Base-by-base conservation (phyloP, 2,888 invertebrate genomes). In the Brachyopa scutellaris region DNA sequence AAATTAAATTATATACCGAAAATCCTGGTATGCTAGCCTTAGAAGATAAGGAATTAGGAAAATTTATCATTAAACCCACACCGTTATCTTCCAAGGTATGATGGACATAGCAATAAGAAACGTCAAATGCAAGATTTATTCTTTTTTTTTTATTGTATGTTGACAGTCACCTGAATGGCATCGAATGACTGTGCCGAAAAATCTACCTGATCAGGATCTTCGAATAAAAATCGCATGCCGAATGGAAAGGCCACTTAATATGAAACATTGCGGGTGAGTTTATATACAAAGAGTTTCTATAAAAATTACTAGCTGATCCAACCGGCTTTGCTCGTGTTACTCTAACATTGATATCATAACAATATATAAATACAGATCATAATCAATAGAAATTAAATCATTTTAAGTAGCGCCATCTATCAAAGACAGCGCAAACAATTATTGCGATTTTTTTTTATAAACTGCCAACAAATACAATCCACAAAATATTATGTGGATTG, bases 241-340 rank as follows among this genome's bases (percentile, higher is more conserved):
- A 84, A 98, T 99, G 95, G 99, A 99, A 89, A 99, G 99, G 89
- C 99, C 99, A 8, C 93, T 98, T 84, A 99, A 99, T 90, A 97
- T 99, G 97, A 99, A 99, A 89, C 99, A 99, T 90, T 99, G 99
- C 90, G 98, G 98, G 93, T 95, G 91, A 91, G 93, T n/a, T n/a
- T n/a, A n/a, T n/a, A n/a, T n/a, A n/a, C n/a, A n/a, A n/a, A n/a
- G n/a, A n/a, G n/a, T n/a, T n/a, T n/a, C n/a, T n/a, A n/a, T n/a
- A n/a, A n/a, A n/a, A n/a, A n/a, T n/a, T n/a, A n/a, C n/a, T n/a
- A n/a, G n/a, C n/a, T n/a, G n/a, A n/a, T n/a, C n/a, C n/a, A n/a
- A n/a, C n/a, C n/a, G n/a, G n/a, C n/a, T n/a, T n/a, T n/a, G n/a
- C n/a, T n/a, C n/a, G n/a, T n/a, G n/a, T n/a, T n/a, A n/a, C n/a